Evolutionary conservation across 2,797 vertebrate species (phyloP).

Genomic region (Picus viridis): DNA sequence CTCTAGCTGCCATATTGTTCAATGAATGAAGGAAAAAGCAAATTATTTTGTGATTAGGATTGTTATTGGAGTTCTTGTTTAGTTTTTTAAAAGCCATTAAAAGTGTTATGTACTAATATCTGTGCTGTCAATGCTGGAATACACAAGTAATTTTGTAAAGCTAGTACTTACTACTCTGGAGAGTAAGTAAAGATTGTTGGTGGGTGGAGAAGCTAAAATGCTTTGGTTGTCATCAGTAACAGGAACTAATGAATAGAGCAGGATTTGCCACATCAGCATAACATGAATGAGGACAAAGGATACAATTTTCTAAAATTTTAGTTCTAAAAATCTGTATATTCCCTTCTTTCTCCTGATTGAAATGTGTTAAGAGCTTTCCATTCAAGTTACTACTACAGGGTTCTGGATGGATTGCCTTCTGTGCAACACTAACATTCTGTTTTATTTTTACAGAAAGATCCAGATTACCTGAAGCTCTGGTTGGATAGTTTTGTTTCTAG

Average conservation of each 20-base stretch:
- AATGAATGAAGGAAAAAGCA: background rate
- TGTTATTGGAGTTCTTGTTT: background rate
- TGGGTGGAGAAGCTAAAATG: background rate
- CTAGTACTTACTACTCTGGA: background rate
- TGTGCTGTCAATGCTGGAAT: background rate
- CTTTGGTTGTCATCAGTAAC: background rate
- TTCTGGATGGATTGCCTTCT: background rate
- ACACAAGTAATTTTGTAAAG: background rate
- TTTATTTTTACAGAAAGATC: conserved; percentile 88
- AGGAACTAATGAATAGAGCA: background rate
- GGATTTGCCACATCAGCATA: background rate
- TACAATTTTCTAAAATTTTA: background rate
- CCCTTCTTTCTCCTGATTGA: background rate
- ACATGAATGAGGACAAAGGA: background rate
- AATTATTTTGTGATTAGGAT: background rate
- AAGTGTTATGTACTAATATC: background rate
- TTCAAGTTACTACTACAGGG: background rate
- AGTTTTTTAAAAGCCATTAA: background rate
- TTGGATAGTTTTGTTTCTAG: conserved; percentile 95
- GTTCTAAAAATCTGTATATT: background rate
- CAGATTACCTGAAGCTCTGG: conserved; percentile 96
- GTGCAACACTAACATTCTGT: background rate
- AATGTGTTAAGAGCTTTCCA: background rate
- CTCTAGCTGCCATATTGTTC: background rate
- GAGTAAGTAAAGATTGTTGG: background rate